Conservation (phyloP, 2,888 invertebrate species). For the Drosophila dives region DNA sequence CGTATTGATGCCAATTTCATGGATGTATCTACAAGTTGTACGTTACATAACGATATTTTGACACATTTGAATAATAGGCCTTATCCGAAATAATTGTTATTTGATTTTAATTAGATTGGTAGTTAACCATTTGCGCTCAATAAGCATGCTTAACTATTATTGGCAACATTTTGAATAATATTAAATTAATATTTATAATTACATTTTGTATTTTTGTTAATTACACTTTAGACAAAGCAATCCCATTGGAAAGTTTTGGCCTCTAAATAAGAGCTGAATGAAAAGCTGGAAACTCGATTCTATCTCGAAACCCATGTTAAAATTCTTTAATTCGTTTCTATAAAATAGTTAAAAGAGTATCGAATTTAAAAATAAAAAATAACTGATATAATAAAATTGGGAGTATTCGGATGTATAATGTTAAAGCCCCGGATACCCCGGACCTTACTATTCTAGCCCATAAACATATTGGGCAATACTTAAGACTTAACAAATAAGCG, state of each 20-base stretch:
- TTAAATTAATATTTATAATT: background rate
- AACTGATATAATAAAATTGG: background rate
- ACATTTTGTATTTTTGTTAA: background rate
- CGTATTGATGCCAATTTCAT: conserved; percentile 40
- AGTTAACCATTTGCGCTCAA: background rate
- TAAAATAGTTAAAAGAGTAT: background rate
- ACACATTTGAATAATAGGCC: conserved; percentile 54
- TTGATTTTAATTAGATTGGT: conserved; percentile 4
- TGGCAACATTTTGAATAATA: background rate
- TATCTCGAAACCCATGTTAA: background rate
- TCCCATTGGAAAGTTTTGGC: background rate
- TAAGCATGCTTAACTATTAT: background rate
- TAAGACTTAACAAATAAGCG: background rate
- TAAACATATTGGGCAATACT: background rate
- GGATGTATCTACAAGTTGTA: background rate
- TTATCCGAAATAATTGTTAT: conserved; percentile 27
- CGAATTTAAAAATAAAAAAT: background rate
- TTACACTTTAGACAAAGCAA: background rate
- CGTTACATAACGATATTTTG: conserved; percentile 52
- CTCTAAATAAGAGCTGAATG: too few species aligned
- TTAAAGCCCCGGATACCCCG: background rate
- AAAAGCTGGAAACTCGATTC: background rate
- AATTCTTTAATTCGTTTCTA: background rate
- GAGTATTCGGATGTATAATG: background rate
- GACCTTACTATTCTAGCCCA: background rate